These are phyloP conservation scores for Diadophis punctatus DNA, from an alignment of 2,113 vertebrate genomes.

Conservation along the genomic window DNA sequence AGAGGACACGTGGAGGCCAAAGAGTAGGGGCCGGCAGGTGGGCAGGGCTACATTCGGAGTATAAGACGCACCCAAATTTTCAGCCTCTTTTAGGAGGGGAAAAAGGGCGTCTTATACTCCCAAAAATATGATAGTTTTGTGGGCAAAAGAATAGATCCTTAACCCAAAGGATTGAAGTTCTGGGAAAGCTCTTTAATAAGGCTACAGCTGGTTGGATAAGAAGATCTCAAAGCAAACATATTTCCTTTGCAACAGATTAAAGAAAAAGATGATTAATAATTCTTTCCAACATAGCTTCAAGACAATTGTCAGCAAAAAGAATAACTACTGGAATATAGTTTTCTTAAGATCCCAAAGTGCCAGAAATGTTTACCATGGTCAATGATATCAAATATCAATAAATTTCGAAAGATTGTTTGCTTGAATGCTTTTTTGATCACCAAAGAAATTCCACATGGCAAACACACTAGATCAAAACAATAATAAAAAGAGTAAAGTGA, in stretches of 20 bases:
- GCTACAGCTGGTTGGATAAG: neutral
- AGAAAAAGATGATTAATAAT: neutral
- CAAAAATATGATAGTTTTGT: neutral
- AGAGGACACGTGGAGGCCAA: too few species aligned
- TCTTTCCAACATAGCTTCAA: neutral
- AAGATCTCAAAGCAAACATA: neutral
- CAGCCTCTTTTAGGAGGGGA: too few species aligned
- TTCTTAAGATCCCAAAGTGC: neutral
- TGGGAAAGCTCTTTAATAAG: neutral
- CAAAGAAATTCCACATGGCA: neutral
- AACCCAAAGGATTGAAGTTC: neutral
- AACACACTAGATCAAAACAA: neutral
- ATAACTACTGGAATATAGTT: neutral
- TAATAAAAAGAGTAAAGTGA: neutral
- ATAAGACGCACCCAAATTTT: too few species aligned
- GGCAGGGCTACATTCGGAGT: too few species aligned
- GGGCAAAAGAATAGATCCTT: neutral
- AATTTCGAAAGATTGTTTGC: neutral
- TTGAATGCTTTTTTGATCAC: neutral
- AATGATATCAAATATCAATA: neutral
- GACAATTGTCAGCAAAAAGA: neutral
- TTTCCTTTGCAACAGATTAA: neutral
- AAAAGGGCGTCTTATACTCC: too few species aligned
- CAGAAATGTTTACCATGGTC: neutral
- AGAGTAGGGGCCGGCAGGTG: too few species aligned